Conservation (phyloP, 1,140 invertebrate species). For the Drosophila pruinosa region DNA sequence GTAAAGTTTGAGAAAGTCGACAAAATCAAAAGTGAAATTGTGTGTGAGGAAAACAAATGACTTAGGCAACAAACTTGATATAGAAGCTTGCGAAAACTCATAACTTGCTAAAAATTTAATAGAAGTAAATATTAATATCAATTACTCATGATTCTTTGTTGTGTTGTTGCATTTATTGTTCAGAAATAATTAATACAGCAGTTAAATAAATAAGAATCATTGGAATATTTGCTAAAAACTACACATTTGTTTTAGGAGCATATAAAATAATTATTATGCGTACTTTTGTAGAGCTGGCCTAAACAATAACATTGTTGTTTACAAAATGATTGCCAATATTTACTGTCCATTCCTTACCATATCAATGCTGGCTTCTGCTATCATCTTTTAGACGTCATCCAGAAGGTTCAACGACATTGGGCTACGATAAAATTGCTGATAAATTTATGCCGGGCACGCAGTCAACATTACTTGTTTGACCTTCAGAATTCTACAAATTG, state of each 20-base stretch:
- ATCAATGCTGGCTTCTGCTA: neutral
- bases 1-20: conserved; percentile 2
- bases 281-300: too few species aligned
- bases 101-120: neutral
- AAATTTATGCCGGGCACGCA: conserved; percentile 63
- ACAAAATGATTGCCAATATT: neutral
- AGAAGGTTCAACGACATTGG: conserved; percentile 62
- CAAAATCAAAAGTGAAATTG: conserved; percentile 34
- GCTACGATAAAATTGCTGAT: neutral
- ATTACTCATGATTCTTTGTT: too few species aligned
- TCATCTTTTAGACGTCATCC: conserved; percentile 44
- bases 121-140: too few species aligned
- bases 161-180: neutral
- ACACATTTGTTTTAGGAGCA: too few species aligned
- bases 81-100: neutral
- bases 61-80: conserved; percentile 41
- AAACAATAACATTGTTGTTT: neutral
- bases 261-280: too few species aligned
- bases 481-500: conserved; percentile 62
- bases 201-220: neutral
- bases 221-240: neutral
- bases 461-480: conserved; percentile 60
- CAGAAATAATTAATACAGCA: neutral
- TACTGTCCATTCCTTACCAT: neutral
- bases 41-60: conserved; percentile 29